Base-by-base conservation (phyloP, 53 echinoderm and acorn worm species). In the Stichopus horrens region DNA sequence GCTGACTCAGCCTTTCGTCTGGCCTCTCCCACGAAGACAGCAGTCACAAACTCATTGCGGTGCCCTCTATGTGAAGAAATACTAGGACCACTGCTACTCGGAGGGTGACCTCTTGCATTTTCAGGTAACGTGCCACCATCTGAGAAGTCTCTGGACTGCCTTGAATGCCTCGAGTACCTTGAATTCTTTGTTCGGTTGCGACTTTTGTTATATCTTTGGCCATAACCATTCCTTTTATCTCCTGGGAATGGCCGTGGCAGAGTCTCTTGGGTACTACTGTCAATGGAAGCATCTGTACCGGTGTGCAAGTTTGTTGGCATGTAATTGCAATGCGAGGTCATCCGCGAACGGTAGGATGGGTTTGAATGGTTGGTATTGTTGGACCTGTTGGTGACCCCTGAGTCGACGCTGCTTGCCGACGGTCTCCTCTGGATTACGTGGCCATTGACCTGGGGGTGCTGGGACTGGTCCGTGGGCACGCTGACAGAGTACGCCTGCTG, bases 301-400 rank as follows among this genome's bases (percentile, higher is more conserved):
- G 96, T 96, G 91, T 95, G 95, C 21, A 93, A 92, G 52, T 96
- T 95, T 21, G 95, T 93, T 9, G 96, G 96, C 60, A 96, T 91
- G 67, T 96, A 96, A 90, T 96, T 96, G 86, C 96, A 96, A 91
- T 96, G 95, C 7, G 96, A 96, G 60, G 91, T 88, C 79, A 88
- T 74, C 16, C 93, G 93, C 9, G 96, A 96, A 84, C 92, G 92
- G 52, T 92, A 87, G 9, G 96, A 95, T n/a, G 94, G 98, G 23
- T 94, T 93, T 21, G 97, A 95, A 54, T 95, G 97, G 73, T 98
- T 95, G 73, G 98, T 98, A 67, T 95, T 95, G 77, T 94, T 93
- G 16, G 98, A 98, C 8, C 93, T 78, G 74, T 95, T 94, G 71
- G 97, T 97, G 14, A 77, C 76, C 6, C 92, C 92, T 57, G 98